Evolutionary conservation across 2,888 invertebrate species (phyloP).

Genomic region (Carcina quercana): DNA sequence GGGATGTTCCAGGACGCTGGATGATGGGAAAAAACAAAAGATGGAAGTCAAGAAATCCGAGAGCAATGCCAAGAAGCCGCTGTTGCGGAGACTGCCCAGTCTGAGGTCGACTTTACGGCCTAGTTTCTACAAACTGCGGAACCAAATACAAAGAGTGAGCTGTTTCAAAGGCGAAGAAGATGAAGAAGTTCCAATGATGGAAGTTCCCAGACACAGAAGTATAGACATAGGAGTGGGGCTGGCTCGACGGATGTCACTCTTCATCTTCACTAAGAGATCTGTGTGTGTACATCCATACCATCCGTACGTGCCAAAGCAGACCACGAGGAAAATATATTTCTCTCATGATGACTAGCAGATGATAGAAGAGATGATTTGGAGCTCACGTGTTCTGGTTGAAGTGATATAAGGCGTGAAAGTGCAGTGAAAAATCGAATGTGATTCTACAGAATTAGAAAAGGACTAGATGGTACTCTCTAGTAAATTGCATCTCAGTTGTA

Average conservation of each 20-base stretch:
- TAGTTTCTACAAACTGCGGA: slow-evolving; percentile 37
- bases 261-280: slow-evolving; percentile 54
- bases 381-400: no score
- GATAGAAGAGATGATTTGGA: no score
- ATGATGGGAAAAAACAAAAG: slow-evolving; percentile 3
- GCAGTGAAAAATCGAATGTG: no score
- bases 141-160: slow-evolving; percentile 41
- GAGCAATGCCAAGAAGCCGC: slow-evolving; percentile 19
- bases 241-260: slow-evolving; percentile 54
- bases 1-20: neutral
- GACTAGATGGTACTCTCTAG: no score
- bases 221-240: slow-evolving; percentile 58
- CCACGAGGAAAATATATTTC: slow-evolving; percentile 52
- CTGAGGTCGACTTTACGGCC: slow-evolving; percentile 35
- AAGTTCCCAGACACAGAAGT: slow-evolving; percentile 52
- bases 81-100: slow-evolving; percentile 34
- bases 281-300: slow-evolving; percentile 63
- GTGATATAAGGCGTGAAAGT: no score
- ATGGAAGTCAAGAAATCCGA: slow-evolving; percentile 22
- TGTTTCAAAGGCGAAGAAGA: slow-evolving; percentile 43
- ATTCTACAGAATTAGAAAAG: no score
- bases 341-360: slow-evolving; percentile 17
- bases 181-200: slow-evolving; percentile 39
- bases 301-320: slow-evolving; percentile 58
- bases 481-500: no score